These are phyloP conservation scores for Subacronicta megacephala DNA, from an alignment of 2,888 invertebrate species.

Conservation along the genomic window DNA sequence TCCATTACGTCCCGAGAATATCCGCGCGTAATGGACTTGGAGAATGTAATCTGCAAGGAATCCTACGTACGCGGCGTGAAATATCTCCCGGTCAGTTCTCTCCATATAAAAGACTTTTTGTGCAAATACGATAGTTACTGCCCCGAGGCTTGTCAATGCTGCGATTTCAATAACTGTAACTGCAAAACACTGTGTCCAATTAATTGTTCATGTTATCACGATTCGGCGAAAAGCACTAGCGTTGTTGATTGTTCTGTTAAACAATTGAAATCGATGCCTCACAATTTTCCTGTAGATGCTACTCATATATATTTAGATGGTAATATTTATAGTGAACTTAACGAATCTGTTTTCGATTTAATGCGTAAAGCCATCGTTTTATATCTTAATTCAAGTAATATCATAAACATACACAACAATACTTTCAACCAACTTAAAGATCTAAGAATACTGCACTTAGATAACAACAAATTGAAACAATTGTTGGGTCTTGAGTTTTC, in stretches of 20 bases:
- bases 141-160: constrained; percentile 97
- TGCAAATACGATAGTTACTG: constrained; percentile 97
- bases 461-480: constrained; percentile 94
- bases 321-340: constrained; percentile 94
- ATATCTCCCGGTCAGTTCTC: constrained; percentile 93
- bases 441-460: constrained; percentile 94
- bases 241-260: constrained; percentile 97
- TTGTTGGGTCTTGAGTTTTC: constrained; percentile 96
- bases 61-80: constrained; percentile 95
- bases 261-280: constrained; percentile 93
- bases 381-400: constrained; percentile 95
- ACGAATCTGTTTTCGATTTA: constrained; percentile 81
- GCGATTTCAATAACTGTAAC: constrained; percentile 98
- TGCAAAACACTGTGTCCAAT: constrained; percentile 98
- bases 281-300: constrained; percentile 96
- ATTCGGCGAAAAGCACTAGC: constrained; percentile 97
- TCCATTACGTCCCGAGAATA: constrained; percentile 95
- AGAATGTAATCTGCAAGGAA: constrained; percentile 96
- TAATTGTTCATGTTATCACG: constrained; percentile 98
- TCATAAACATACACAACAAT: constrained; percentile 95
- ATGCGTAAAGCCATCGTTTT: constrained; percentile 90
- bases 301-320: constrained; percentile 98
- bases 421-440: constrained; percentile 95
- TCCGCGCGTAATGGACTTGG: constrained; percentile 96
- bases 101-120: constrained; percentile 95